A percentile compares a stretch with the other conserved stretches of the same genome.
Evolutionary conservation across 1,140 invertebrate genomes (phyloP).

Genomic region (Neodiprion lecontei): DNA sequence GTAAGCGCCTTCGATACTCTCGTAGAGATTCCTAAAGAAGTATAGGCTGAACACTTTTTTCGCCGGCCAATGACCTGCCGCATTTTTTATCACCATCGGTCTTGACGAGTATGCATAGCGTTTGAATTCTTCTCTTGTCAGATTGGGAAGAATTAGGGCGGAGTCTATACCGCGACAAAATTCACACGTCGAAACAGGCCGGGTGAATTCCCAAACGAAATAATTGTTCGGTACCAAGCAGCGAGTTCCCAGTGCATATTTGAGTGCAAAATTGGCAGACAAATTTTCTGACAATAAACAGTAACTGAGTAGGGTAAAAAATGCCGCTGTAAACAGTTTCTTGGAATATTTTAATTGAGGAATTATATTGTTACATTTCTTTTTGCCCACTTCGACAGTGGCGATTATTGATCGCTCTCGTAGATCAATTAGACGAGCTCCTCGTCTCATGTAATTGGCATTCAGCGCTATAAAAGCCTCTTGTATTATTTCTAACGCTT

Average conservation of each 20-base stretch:
- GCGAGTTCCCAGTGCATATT: constrained; percentile 57
- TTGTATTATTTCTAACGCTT: constrained; percentile 23
- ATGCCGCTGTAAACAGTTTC: background rate
- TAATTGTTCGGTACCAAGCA: constrained; percentile 85
- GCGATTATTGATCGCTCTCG: constrained; percentile 15
- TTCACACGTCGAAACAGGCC: constrained; percentile 81
- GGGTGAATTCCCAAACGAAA: constrained; percentile 83
- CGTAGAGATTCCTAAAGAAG: constrained; percentile 82
- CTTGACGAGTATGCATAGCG: constrained; percentile 78
- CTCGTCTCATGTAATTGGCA: constrained; percentile 36
- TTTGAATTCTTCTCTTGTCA: constrained; percentile 72
- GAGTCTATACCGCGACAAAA: constrained; percentile 71
- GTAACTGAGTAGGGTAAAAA: background rate
- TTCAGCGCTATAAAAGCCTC: constrained; percentile 40
- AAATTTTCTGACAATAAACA: background rate
- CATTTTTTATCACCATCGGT: constrained; percentile 83
- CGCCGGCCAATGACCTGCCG: constrained; percentile 80
- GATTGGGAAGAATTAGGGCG: constrained; percentile 72
- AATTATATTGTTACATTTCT: background rate
- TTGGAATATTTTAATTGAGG: background rate
- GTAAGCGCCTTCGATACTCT: constrained; percentile 69
- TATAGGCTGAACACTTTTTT: constrained; percentile 72
- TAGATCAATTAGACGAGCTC: constrained; percentile 35
- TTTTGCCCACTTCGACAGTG: background rate
- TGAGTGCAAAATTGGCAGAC: constrained; percentile 15